A percentile compares a stretch with the other conserved stretches of the same genome.
phyloP scores from a whole-genome alignment of 2,888 invertebrate species.

The Oxycera nigricornis region DNA sequence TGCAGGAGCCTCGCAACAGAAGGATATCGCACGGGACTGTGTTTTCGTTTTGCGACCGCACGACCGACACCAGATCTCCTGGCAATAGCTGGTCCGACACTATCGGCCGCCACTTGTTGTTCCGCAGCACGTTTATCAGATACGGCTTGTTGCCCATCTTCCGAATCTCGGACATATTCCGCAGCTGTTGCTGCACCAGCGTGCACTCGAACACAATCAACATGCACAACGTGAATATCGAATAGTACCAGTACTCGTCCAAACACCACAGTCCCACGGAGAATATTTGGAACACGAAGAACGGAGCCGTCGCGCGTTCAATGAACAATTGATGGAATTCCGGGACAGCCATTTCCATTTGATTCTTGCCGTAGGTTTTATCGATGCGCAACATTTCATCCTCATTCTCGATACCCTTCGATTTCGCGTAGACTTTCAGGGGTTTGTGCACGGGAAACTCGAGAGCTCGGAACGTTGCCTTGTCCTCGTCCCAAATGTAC shows the following conservation, averaged over 20 bases:
- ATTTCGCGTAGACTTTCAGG: slow-evolving; percentile 76
- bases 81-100: slow-evolving; percentile 89
- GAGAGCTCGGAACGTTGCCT: slow-evolving; percentile 80
- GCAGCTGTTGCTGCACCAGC: slow-evolving; percentile 94
- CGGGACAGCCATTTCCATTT: slow-evolving; percentile 88
- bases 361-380: slow-evolving; percentile 88
- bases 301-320: slow-evolving; percentile 98
- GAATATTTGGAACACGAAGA: slow-evolving; percentile 99
- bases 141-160: slow-evolving; percentile 99
- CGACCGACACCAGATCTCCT: slow-evolving; percentile 95
- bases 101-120: slow-evolving; percentile 86
- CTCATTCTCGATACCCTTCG: slow-evolving; percentile 89
- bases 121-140: slow-evolving; percentile 86
- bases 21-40: slow-evolving; percentile 97
- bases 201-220: slow-evolving; percentile 96
- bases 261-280: slow-evolving; percentile 99
- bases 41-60: slow-evolving; percentile 86
- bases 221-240: slow-evolving; percentile 95
- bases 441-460: slow-evolving; percentile 82
- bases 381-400: slow-evolving; percentile 76
- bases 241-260: slow-evolving; percentile 99
- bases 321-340: slow-evolving; percentile 96
- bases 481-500: slow-evolving; percentile 87
- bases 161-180: slow-evolving; percentile 98
- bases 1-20: slow-evolving; percentile 91